Conservation (phyloP, 2,888 invertebrate genomes). For the Hemaris fuciformis region DNA sequence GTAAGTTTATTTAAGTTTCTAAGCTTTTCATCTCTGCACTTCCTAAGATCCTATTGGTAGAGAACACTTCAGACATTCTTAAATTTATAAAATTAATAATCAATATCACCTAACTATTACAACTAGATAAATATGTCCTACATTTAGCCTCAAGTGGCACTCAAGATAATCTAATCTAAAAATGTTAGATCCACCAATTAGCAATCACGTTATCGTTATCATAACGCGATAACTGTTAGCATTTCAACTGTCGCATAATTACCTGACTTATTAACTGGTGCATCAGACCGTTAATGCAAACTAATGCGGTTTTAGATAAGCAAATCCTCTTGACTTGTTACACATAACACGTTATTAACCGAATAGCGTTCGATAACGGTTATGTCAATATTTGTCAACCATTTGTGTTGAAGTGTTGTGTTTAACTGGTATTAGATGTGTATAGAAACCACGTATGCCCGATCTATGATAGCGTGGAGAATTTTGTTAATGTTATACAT, state of each 20-base stretch:
- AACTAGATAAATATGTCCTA: neutral
- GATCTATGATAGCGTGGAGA: too few species aligned
- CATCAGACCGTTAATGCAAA: constrained; percentile 16
- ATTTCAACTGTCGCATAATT: constrained; percentile 44
- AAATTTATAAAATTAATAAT: neutral
- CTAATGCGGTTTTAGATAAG: constrained; percentile 9
- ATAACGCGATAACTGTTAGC: constrained; percentile 31
- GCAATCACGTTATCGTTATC: constrained; percentile 30
- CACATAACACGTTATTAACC: neutral
- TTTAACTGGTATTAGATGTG: neutral
- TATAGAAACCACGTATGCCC: too few species aligned
- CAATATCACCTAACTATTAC: neutral
- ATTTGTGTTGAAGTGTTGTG: neutral
- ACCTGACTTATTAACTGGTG: constrained; percentile 21
- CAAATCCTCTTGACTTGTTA: neutral
- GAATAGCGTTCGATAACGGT: neutral
- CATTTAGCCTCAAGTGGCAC: neutral
- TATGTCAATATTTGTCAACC: neutral
- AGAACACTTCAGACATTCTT: too few species aligned
- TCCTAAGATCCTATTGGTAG: too few species aligned
- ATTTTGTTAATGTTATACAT: too few species aligned
- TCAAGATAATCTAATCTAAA: constrained; percentile 6
- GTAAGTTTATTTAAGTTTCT: too few species aligned
- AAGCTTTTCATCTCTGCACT: too few species aligned
- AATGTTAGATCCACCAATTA: constrained; percentile 18